These are phyloP conservation scores for Anneissia japonica DNA, from an alignment of 35 echinoderm and acorn worm genomes.

Conservation along the genomic window DNA sequence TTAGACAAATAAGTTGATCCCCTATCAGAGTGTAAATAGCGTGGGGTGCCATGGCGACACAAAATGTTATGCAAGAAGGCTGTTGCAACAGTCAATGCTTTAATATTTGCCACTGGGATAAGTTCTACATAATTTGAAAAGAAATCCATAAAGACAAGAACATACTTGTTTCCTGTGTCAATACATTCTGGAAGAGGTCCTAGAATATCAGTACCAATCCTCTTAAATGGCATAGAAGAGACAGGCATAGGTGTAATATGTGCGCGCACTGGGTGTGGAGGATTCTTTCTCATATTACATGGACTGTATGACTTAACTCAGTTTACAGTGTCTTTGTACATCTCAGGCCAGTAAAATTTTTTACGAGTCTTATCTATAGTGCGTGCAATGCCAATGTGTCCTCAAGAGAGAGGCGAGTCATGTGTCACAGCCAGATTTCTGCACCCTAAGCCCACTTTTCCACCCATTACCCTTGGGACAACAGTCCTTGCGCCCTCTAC, in stretches of 20 bases:
- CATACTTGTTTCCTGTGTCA: constrained; percentile 25
- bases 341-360: constrained; percentile 43
- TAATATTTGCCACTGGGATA: constrained; percentile 33
- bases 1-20: constrained; percentile 48
- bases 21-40: constrained; percentile 42
- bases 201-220: constrained; percentile 46
- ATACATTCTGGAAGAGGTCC: constrained; percentile 35
- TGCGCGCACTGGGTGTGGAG: not conserved
- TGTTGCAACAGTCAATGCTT: constrained; percentile 16
- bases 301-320: constrained; percentile 59
- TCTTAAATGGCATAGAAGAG: constrained; percentile 15
- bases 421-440: constrained; percentile 31
- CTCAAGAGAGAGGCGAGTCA: constrained; percentile 50
- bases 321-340: constrained; percentile 35
- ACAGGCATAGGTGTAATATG: constrained; percentile 41
- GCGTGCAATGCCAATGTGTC: constrained; percentile 35
- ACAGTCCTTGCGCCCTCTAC: too few species aligned
- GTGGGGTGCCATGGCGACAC: constrained; percentile 34
- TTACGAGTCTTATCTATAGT: constrained; percentile 41
- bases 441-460: too few species aligned
- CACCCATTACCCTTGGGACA: too few species aligned
- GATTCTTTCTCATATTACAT: constrained; percentile 31
- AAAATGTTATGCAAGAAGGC: constrained; percentile 36
- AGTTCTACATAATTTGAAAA: constrained; percentile 57
- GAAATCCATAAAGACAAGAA: constrained; percentile 45